phyloP scores from a whole-genome alignment of 2,797 vertebrate genomes.

The Vespertilio murinus region DNA sequence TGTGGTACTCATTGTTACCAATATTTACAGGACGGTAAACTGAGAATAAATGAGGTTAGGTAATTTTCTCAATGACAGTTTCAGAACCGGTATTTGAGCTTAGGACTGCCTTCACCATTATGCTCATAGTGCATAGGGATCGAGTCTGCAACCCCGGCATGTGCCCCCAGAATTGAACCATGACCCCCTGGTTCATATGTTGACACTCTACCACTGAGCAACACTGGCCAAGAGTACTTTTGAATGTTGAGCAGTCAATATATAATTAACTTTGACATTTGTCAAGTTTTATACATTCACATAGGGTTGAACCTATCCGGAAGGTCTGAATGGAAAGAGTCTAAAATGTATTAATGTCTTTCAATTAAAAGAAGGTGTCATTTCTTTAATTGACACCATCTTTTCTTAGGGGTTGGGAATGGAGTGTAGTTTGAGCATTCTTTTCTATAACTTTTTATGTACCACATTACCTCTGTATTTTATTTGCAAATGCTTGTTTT shows the following conservation, averaged over 20 bases:
- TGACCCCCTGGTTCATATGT: too few species aligned
- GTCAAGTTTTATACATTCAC: not conserved
- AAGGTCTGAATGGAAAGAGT: not conserved
- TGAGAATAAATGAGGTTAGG: not conserved
- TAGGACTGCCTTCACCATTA: not conserved
- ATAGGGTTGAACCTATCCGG: not conserved
- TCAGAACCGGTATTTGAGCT: not conserved
- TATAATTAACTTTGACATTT: not conserved
- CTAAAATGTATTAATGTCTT: not conserved
- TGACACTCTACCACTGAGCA: too few species aligned
- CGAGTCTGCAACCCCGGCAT: too few species aligned
- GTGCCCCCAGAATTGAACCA: too few species aligned
- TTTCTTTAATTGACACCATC: not conserved
- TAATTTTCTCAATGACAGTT: not conserved
- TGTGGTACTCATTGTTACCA: not conserved
- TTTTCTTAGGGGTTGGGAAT: not conserved
- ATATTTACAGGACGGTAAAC: not conserved
- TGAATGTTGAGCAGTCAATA: not conserved
- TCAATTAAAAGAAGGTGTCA: not conserved
- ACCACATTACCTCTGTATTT: not conserved
- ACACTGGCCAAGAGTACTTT: not conserved
- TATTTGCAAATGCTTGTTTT: not conserved
- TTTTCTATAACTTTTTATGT: not conserved
- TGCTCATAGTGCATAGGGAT: not conserved
- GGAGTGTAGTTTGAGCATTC: not conserved